phyloP scores from a whole-genome alignment of 2,888 invertebrate genomes.

The Zaprionus obscuricornis region DNA sequence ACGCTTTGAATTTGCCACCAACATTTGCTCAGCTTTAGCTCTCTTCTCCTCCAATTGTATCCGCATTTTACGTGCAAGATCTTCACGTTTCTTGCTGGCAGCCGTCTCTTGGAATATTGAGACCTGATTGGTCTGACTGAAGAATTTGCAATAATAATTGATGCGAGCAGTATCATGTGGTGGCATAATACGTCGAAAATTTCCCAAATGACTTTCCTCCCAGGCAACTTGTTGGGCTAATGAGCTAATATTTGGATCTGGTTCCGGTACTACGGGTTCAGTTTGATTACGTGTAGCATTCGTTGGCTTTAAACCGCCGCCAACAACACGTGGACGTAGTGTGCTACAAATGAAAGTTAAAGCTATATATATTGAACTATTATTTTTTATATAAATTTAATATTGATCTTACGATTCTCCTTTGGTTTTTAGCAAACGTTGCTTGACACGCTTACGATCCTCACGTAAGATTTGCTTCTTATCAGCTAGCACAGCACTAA shows the following conservation, averaged over 20 bases:
- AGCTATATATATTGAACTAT: too few relatives aligned
- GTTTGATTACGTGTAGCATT: too few relatives aligned
- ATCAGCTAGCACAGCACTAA: conserved; percentile 90
- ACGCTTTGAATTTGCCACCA: conserved; percentile 40
- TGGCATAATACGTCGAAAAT: conserved; percentile 89
- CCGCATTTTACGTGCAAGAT: conserved; percentile 88
- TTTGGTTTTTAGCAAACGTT: conserved; percentile 86
- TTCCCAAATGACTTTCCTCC: conserved; percentile 91
- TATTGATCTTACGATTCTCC: conserved; percentile 65
- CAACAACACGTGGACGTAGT: conserved; percentile 19
- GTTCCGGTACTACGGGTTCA: background rate
- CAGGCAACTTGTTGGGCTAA: conserved; percentile 87
- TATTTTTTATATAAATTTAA: too few relatives aligned
- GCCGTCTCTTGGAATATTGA: conserved; percentile 89
- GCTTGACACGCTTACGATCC: conserved; percentile 89
- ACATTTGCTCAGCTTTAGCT: conserved; percentile 68
- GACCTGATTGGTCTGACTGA: conserved; percentile 88
- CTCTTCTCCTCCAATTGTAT: conserved; percentile 85
- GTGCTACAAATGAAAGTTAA: conserved; percentile 7
- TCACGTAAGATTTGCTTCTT: conserved; percentile 88
- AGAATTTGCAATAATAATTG: conserved; percentile 88
- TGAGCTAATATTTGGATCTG: conserved; percentile 79
- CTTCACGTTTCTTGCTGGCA: conserved; percentile 90
- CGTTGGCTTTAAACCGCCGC: too few relatives aligned
- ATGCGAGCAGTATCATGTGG: conserved; percentile 83